Base-by-base conservation (phyloP, 1,140 invertebrate species). In the Phymastichus coffea region DNA sequence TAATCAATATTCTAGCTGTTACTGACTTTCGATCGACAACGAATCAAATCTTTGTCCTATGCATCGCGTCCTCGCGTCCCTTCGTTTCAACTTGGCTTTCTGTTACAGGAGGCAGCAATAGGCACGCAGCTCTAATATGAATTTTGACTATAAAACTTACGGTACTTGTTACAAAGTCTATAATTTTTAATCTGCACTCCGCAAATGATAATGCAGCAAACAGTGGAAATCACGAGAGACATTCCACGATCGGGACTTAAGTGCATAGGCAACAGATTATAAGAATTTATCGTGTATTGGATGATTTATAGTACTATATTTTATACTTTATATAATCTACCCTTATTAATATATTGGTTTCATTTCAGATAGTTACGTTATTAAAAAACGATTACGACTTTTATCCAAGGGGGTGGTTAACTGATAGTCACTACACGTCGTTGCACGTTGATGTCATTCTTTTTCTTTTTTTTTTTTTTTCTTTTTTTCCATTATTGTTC, bases 221-320 rank as follows among this genome's bases (percentile, higher is more conserved):
- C 69, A 68, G 75, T 75, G 77, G 75, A 79, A 77, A 74, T 75
- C 67, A 71, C 52, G 63, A 59, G 55, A 73, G 74, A 78, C 77
- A 79, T 79, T 79, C 77, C 77, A 77, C 77, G 71, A 77, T 75
- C 66, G 76, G 74, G 75, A 78, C 75, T 78, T 79, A 78, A 79
- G 70, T 69, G 71, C 69, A 74, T 75, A 77, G 67, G 70, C 68
- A 68, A 72, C 53, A 61, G 62, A 68, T 66, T 52, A 68, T 66
- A 64, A 70, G 65, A 63, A 67, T 69, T 70, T 69, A 68, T 67
- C 67, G 33, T 59, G 28, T 64, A 67, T 68, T 59, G 61, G 64
- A 70, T 70, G 70, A 74, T 75, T 77, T 78, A 70, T 79, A 76
- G 72, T 72, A 74, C 70, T 76, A 79, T 78, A 77, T 76, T 75